A percentile compares a stretch with the other conserved stretches of the same genome.
Evolutionary conservation across 2,797 vertebrate genomes (phyloP).

Genomic region (Pangasius larnaudii): DNA sequence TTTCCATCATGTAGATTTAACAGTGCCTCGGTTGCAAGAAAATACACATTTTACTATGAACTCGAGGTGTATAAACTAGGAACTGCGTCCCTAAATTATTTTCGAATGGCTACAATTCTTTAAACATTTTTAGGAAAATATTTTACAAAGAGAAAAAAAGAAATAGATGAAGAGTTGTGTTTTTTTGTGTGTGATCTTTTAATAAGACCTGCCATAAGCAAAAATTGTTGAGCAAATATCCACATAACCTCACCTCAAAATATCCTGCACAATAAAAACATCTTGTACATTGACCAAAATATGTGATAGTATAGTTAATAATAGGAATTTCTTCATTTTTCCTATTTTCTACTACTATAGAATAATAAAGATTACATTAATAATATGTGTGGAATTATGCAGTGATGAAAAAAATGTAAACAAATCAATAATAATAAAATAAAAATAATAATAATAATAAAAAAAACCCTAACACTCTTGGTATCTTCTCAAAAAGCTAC

Average conservation of each 20-base stretch:
- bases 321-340: not conserved
- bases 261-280: not conserved
- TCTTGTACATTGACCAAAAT: not conserved
- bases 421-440: not conserved
- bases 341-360: not conserved
- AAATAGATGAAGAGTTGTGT: not conserved
- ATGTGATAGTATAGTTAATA: not conserved
- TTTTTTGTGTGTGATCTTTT: not conserved
- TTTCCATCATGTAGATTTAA: slow-evolving; percentile 1
- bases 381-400: not conserved
- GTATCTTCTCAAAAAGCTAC: not conserved
- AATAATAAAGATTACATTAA: not conserved
- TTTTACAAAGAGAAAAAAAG: not conserved
- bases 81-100: too few species aligned
- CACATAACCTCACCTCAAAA: not conserved
- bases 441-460: not conserved
- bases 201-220: not conserved
- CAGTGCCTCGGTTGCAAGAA: not conserved
- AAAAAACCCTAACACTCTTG: too few species aligned
- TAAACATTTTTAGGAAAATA: not conserved
- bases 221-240: not conserved
- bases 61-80: too few species aligned
- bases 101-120: not conserved
- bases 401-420: not conserved
- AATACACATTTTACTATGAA: not conserved